Percentiles rank a stretch among this genome's conserved stretches.
phyloP scores from a whole-genome alignment of 2,113 vertebrate species.

The Otus sunia region DNA sequence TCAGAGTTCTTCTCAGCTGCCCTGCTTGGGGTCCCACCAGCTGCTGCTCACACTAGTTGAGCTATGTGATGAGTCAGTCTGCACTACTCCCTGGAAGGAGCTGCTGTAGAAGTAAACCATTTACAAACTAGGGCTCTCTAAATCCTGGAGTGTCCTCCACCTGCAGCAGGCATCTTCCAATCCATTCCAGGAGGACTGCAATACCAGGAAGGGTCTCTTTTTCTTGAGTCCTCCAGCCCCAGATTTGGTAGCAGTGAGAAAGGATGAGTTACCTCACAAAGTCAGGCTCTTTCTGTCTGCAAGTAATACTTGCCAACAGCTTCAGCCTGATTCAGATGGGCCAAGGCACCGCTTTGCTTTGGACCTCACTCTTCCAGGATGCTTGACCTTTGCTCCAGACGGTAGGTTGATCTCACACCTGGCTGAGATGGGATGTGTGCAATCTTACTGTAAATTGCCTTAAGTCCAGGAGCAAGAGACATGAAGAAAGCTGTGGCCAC shows the following conservation, averaged over 20 bases:
- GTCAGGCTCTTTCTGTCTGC: background rate
- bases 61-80: background rate
- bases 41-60: background rate
- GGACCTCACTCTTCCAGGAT: background rate
- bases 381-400: background rate
- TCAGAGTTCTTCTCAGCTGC: background rate
- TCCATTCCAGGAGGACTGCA: background rate
- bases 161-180: background rate
- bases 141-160: background rate
- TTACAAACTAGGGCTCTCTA: background rate
- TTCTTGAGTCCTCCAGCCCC: background rate
- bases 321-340: background rate
- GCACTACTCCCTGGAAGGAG: background rate
- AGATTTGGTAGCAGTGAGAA: background rate
- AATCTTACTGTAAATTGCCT: background rate
- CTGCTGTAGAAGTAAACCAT: background rate
- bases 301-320: background rate
- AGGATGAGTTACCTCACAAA: background rate
- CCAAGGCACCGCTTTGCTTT: background rate
- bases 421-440: background rate
- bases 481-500: background rate
- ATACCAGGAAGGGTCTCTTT: background rate
- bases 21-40: background rate
- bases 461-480: background rate
- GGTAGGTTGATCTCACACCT: background rate